A percentile compares a stretch with the other conserved stretches of the same genome.
Evolutionary conservation across 2,113 vertebrate species (phyloP).

Genomic region (Taurulus bubalis): DNA sequence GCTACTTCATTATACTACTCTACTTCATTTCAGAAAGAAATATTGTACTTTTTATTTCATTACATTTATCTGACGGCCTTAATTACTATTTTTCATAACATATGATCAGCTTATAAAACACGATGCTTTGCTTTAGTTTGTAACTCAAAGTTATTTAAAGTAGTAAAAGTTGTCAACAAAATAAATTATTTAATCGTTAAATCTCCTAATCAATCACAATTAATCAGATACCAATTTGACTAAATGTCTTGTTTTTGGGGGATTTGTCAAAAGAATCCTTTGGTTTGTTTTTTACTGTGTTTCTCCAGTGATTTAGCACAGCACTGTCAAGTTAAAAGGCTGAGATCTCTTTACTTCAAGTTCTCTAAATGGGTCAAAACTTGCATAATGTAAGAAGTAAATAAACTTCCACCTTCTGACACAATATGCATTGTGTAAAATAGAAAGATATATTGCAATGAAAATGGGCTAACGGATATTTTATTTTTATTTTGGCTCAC

Average conservation of each 20-base stretch:
- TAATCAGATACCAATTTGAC: neutral
- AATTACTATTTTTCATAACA: neutral
- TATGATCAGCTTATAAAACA: neutral
- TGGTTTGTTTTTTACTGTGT: neutral
- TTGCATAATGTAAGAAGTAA: neutral
- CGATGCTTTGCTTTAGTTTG: no score
- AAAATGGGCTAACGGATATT: neutral
- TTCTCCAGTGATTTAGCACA: neutral
- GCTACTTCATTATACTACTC: neutral
- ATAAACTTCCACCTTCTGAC: neutral
- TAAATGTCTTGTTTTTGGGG: neutral
- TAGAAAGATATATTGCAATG: neutral
- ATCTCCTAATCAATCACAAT: no score
- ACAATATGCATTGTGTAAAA: neutral
- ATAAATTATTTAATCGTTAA: no score
- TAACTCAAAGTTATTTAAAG: neutral
- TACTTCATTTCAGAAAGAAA: neutral
- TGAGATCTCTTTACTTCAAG: neutral
- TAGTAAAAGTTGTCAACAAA: neutral
- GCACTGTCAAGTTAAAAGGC: no score
- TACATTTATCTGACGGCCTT: neutral
- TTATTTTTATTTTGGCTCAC: neutral
- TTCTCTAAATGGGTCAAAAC: neutral
- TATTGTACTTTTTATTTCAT: neutral
- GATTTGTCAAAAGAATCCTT: neutral